Conservation (phyloP, 1,140 invertebrate species). For the Saccostrea echinata region DNA sequence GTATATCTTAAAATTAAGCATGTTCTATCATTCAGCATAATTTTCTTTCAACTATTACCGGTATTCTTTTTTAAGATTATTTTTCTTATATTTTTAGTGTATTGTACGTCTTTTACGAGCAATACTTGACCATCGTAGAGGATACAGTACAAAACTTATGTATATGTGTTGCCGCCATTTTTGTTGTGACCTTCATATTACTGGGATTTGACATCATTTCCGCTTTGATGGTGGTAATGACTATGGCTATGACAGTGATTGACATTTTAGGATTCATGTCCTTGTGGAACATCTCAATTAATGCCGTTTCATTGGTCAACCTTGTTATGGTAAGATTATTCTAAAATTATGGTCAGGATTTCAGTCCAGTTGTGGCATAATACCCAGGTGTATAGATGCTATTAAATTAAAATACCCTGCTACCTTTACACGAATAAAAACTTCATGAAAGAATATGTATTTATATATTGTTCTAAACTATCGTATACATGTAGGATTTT, state of each 20-base stretch:
- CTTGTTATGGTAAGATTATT: constrained; percentile 92
- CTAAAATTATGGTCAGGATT: neutral
- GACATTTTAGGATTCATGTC: constrained; percentile 95
- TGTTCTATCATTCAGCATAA: neutral
- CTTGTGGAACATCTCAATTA: constrained; percentile 92
- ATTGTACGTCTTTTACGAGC: constrained; percentile 97
- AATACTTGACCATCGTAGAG: constrained; percentile 93
- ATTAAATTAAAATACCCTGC: too few relatives aligned
- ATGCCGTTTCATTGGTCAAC: constrained; percentile 96
- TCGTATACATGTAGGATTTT: too few relatives aligned
- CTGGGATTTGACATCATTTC: constrained; percentile 93
- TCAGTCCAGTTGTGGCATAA: too few relatives aligned
- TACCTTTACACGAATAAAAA: too few relatives aligned
- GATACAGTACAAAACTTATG: constrained; percentile 89
- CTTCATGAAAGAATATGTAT: too few relatives aligned
- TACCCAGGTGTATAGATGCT: too few relatives aligned
- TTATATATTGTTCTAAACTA: too few relatives aligned
- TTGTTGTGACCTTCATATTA: constrained; percentile 89
- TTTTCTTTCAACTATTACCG: neutral
- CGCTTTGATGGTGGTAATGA: constrained; percentile 87
- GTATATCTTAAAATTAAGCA: neutral
- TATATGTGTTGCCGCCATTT: constrained; percentile 88
- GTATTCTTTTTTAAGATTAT: neutral
- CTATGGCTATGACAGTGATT: constrained; percentile 89
- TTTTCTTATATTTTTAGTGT: constrained; percentile 84